A percentile compares a stretch with the other conserved stretches of the same genome.
Evolutionary conservation across 2,113 vertebrate species (phyloP).

Genomic region (Mobula birostris): DNA sequence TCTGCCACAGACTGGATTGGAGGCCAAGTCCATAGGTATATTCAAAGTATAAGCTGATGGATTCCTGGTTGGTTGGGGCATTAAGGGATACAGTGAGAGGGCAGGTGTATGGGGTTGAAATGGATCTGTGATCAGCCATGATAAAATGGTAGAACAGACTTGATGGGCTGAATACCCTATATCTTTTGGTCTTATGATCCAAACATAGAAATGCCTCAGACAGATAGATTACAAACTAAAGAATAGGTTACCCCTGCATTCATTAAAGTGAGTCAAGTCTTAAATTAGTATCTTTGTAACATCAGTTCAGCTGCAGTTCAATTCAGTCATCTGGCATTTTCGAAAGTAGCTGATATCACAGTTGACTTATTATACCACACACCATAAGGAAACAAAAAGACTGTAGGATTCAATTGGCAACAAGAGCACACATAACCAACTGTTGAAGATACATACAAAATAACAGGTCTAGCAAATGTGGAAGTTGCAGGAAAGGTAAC

Average conservation of each 20-base stretch:
- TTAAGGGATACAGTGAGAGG: too few species aligned
- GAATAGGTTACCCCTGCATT: background rate
- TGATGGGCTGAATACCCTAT: too few species aligned
- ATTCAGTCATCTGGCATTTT: background rate
- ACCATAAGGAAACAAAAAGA: slow-evolving; percentile 3
- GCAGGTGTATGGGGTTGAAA: too few species aligned
- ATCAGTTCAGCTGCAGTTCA: background rate
- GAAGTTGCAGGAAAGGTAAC: background rate
- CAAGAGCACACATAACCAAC: background rate
- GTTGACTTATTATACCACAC: background rate
- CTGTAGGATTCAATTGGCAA: background rate
- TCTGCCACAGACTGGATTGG: too few species aligned
- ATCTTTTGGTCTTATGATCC: too few species aligned
- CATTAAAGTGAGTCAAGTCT: background rate
- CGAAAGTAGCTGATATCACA: background rate
- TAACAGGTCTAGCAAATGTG: background rate
- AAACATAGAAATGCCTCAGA: background rate
- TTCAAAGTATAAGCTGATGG: too few species aligned
- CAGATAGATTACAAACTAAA: background rate
- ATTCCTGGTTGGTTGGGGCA: too few species aligned
- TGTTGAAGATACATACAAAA: background rate
- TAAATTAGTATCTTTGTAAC: background rate
- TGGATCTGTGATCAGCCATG: too few species aligned
- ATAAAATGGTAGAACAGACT: too few species aligned
- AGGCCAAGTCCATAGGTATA: too few species aligned